Conservation (phyloP, 2,797 vertebrate species). For the Artibeus jamaicensis region DNA sequence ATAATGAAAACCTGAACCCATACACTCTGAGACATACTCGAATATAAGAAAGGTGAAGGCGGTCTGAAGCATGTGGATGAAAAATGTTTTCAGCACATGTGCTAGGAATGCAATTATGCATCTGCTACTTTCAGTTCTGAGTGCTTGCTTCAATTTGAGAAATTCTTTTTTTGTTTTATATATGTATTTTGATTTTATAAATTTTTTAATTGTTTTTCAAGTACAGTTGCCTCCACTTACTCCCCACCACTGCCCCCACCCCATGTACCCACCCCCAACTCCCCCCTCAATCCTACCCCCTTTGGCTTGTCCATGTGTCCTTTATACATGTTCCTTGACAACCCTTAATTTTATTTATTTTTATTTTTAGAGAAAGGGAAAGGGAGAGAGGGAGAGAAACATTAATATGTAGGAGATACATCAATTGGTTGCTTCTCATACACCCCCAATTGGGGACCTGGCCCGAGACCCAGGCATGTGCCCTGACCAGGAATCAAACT, state of each 20-base stretch:
- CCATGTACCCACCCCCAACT: too few relatives aligned
- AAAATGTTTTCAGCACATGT: conserved; percentile 59
- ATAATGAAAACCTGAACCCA: conserved; percentile 70
- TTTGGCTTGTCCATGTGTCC: too few relatives aligned
- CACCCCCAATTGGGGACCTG: too few relatives aligned
- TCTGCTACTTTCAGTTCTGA: neutral
- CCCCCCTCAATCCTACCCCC: too few relatives aligned
- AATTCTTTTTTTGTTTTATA: conserved; percentile 48
- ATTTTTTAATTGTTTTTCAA: too few relatives aligned
- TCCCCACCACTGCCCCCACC: too few relatives aligned
- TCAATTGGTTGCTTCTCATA: neutral
- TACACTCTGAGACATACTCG: neutral
- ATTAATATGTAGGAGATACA: neutral
- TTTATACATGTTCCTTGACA: too few relatives aligned
- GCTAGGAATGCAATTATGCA: neutral
- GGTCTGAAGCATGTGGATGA: conserved; percentile 64
- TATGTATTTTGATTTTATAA: neutral
- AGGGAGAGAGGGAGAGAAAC: neutral
- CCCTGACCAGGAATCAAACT: too few relatives aligned
- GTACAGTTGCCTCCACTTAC: too few relatives aligned
- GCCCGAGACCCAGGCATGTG: too few relatives aligned
- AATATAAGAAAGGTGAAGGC: conserved; percentile 45
- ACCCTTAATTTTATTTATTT: neutral
- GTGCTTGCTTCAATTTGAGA: conserved; percentile 68
- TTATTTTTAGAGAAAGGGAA: neutral